Percentiles rank a stretch among this genome's conserved stretches.
Evolutionary conservation across 2,797 vertebrate genomes (phyloP).

Genomic region (Masticophis lateralis): DNA sequence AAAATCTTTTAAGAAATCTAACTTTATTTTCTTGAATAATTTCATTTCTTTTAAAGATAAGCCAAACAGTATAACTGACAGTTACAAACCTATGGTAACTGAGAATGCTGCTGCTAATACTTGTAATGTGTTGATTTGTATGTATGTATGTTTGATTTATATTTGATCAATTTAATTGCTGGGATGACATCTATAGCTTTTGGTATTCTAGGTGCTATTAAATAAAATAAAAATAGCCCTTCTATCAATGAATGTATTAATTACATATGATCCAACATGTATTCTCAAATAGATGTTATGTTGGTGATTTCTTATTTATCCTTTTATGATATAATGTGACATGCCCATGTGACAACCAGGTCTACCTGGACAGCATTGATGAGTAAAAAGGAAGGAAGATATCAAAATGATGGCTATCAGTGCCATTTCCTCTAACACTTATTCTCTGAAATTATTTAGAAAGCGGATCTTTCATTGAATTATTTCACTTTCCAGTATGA

Average conservation of each 20-base stretch:
- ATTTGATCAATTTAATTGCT: constrained; percentile 29
- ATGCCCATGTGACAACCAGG: constrained; percentile 11
- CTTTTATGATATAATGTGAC: constrained; percentile 35
- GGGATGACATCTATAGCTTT: constrained; percentile 1
- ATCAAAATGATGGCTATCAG: constrained; percentile 60
- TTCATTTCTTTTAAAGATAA: constrained; percentile 30
- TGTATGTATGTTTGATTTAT: neutral
- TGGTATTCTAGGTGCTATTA: constrained; percentile 33
- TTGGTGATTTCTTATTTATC: constrained; percentile 54
- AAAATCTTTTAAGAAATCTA: constrained; percentile 23
- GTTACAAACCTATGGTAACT: constrained; percentile 10
- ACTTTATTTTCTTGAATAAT: neutral
- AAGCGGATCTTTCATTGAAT: constrained; percentile 58
- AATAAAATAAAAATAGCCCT: constrained; percentile 33
- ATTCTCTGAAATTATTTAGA: constrained; percentile 65
- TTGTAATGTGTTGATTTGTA: neutral
- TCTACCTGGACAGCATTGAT: constrained; percentile 59
- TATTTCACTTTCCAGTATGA: constrained; percentile 56
- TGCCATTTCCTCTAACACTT: constrained; percentile 47
- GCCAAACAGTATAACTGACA: constrained; percentile 24
- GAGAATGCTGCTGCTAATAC: neutral
- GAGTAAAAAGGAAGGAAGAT: constrained; percentile 61
- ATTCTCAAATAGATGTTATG: constrained; percentile 43
- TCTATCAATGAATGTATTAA: constrained; percentile 37
- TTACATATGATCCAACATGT: constrained; percentile 44